Base-by-base conservation (phyloP, 2,797 vertebrate genomes). In the Bufotes viridis region DNA sequence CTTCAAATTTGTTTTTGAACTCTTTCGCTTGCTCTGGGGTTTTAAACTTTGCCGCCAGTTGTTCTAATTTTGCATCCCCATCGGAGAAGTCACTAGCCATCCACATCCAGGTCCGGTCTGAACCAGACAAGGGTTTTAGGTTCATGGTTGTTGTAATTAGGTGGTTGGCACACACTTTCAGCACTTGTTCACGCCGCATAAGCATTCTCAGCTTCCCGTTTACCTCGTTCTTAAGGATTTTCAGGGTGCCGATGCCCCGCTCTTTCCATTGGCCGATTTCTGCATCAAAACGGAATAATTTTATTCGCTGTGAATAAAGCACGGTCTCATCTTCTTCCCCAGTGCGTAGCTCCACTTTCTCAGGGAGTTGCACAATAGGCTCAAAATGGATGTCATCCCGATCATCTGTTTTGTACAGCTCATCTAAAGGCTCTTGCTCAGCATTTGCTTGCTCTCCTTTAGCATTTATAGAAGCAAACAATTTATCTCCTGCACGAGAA, bases 111-210 rank as follows among this genome's bases (percentile, higher is more conserved):
- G 98, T 97, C 91, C 97, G 96, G 88, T 99, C 98, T 3, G 98
- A 99, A 2, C 97, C 98, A 80, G 97, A 95, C 2, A 99, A 94
- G 0, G 96, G 97, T 89, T 99, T 99, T 29, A 99, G 93, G 87
- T 98, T 99, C 98, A 98, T 99, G 0, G 97, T 98, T 87, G 98
- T 99, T 0, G 97, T 99, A 93, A 99, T 99, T 97, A 97, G 99
- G 90, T 99, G 98, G 94, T 99, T 99, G 10, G 98, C 98, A 84
- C 98, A 99, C 11, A 99, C 98, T 91, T 99, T 99, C 14, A 99
- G 91, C 29, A 99, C 98, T 91, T 99, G 98, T 60, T 99, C 98
- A 91, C 98, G 95, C 83, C 98, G 95, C 98, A 99, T 99, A 34
- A 99, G 90, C 90, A 99, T 97, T 90, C 98, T 93, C 6, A 99